Evolutionary conservation across 2,113 vertebrate species (phyloP), one percentile per base, ranked within the genome.

Genomic region (Theristicus caerulescens): DNA sequence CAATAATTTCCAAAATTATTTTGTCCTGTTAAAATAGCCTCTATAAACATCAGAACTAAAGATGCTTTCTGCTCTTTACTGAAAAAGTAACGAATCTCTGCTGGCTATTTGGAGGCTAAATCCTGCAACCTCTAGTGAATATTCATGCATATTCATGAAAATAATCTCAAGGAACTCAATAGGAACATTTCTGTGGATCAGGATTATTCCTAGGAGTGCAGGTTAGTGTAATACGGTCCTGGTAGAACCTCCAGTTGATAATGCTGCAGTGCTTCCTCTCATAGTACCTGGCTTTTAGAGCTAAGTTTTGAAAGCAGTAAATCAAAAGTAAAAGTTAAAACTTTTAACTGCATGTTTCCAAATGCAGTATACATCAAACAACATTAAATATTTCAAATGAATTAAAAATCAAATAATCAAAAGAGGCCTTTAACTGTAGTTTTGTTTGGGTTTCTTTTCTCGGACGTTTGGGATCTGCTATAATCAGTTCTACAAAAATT

Each of bases 301-400:
- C 82, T 40, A 64, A 70, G 64, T 96, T 94, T 78, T 70, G 76
- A 88, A 86, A 83, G 87, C 90, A 91, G 13, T 81, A 94, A 93
- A 84, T 96, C 78, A 88, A 88, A 95, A 82, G 42, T 44, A 74
- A 47, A 86, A 89, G 73, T 80, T 72, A 65, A 82, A 70, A 91
- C n/a, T 93, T 69, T 7, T 22, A 88, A 70, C 69, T 49, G 10
- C 38, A 14, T 26, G 13, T 74, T 93, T 94, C 44, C 67, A 77
- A 73, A n/a, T 49, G 62, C 51, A 82, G 22, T 46, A 25, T 46
- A 31, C 5, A 29, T 65, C 59, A 85, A 89, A 89, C 25, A 78
- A 47, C 8, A 10, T 38, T 12, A 90, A 81, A 15, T 65, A 61
- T 91, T 95, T 59, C 31, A 79, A 77, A 90, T 52, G 1, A 84